These are phyloP conservation scores for Mercenaria mercenaria DNA, from an alignment of 1,140 invertebrate species.

Conservation along the genomic window DNA sequence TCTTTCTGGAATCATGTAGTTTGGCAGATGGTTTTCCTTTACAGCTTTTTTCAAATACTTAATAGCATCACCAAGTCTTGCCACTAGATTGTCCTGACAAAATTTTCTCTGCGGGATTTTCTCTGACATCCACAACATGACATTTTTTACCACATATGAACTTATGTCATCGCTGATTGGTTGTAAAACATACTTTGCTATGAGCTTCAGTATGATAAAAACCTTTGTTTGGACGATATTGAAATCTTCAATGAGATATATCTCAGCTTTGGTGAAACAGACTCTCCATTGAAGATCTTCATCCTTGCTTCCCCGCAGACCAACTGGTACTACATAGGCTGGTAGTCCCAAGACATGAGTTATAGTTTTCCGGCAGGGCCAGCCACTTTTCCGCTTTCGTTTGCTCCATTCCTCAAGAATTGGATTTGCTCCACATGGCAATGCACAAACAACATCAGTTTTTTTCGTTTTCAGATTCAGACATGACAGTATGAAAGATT, in stretches of 20 bases:
- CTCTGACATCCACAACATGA: conserved; percentile 43
- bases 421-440: background rate
- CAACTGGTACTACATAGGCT: conserved; percentile 25
- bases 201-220: conserved; percentile 29
- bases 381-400: background rate
- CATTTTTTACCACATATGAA: conserved; percentile 47
- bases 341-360: background rate
- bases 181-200: conserved; percentile 15
- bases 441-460: background rate
- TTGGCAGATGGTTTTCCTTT: background rate
- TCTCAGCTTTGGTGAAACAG: conserved; percentile 27
- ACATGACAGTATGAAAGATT: background rate
- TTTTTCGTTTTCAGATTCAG: background rate
- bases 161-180: background rate
- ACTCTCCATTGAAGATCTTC: conserved; percentile 41
- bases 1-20: background rate
- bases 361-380: background rate
- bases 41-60: background rate
- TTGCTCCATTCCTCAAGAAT: conserved; percentile 3
- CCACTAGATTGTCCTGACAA: background rate
- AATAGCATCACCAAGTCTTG: background rate
- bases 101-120: background rate
- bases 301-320: background rate
- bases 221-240: conserved; percentile 32
- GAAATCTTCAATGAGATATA: conserved; percentile 26